Evolutionary conservation across 2,113 vertebrate genomes (phyloP).

Genomic region (Emydura subglobosa): DNA sequence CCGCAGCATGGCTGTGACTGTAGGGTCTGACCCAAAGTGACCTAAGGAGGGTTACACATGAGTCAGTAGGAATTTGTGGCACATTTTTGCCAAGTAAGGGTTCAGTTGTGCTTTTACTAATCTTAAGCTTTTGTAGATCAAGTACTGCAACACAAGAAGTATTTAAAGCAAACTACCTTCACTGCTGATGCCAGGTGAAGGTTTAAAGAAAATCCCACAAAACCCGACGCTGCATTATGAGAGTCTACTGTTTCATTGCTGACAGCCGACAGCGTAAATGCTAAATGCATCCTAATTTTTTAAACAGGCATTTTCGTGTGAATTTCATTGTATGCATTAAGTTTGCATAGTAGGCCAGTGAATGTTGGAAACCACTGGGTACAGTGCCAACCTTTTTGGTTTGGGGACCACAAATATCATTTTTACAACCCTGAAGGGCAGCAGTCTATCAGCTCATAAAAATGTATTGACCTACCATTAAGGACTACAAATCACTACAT

Average conservation of each 20-base stretch:
- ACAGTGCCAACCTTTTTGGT: too few relatives aligned
- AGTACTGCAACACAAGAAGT: not conserved
- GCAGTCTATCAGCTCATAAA: too few relatives aligned
- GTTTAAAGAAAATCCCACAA: not conserved
- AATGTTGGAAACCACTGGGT: not conserved
- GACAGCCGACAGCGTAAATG: too few relatives aligned
- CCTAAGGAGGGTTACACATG: not conserved
- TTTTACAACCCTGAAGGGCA: too few relatives aligned
- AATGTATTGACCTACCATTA: too few relatives aligned
- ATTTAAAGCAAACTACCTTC: conserved; percentile 23
- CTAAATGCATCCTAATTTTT: too few relatives aligned
- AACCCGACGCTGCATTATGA: not conserved
- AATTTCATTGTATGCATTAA: not conserved
- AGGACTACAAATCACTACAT: too few relatives aligned
- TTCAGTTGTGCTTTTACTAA: not conserved
- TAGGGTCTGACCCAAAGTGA: not conserved
- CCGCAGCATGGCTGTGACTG: fast-evolving
- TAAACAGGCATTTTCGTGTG: not conserved
- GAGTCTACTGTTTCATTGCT: not conserved
- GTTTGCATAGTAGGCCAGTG: not conserved
- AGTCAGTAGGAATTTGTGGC: not conserved
- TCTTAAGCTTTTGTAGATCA: not conserved
- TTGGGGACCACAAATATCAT: too few relatives aligned
- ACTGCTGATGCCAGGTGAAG: not conserved
- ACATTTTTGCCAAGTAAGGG: not conserved